Base-by-base conservation (phyloP, 1,140 invertebrate species). In the Andricus grossulariae region DNA sequence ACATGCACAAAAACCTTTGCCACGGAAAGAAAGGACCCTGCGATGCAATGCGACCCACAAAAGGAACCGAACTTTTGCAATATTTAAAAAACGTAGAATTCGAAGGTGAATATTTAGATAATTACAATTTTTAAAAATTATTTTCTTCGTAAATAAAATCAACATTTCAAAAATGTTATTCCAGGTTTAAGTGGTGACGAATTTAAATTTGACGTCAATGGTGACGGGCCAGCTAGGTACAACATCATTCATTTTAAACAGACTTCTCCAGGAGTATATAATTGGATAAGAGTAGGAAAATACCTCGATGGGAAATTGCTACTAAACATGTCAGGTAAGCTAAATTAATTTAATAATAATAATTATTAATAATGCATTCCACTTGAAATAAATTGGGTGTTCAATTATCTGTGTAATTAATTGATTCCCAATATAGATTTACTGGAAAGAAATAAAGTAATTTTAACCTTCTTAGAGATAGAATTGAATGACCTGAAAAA, bases 211-310 rank as follows among this genome's bases (percentile, higher is more conserved):
- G 96, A 97, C 88, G 91, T 88, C 16, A 96, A 97, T 84, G 97
- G 97, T 1, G 98, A 99, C 85, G 98, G 97, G 0, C 97, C 98
- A 0, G 96, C 97, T 0, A 93, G 97, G 6, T 99, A 99, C 92
- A 97, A 98, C 85, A 98, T 99, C 76, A 95, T 99, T 66, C 98
- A 99, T 88, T 99, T 98, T 92, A 97, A 97, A 87, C 96, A 98
- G 88, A 93, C 94, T 1, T 90, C 92, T 4, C 92, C 91, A 0
- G 95, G 95, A 1, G 92, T 94, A 50, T 98, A 96, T 89, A 93
- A 94, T 77, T 99, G 97, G 97, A 92, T 97, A 15, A 94, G 95
- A 77, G 97, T 98, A 1, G 97, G 97, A 2, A 94, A 96, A 87
- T 97, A 97, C 89, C 90, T 95, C 32, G 95, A 96, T 84, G 96